phyloP scores from a whole-genome alignment of 2,113 vertebrate species.

The Tyrannus savana region DNA sequence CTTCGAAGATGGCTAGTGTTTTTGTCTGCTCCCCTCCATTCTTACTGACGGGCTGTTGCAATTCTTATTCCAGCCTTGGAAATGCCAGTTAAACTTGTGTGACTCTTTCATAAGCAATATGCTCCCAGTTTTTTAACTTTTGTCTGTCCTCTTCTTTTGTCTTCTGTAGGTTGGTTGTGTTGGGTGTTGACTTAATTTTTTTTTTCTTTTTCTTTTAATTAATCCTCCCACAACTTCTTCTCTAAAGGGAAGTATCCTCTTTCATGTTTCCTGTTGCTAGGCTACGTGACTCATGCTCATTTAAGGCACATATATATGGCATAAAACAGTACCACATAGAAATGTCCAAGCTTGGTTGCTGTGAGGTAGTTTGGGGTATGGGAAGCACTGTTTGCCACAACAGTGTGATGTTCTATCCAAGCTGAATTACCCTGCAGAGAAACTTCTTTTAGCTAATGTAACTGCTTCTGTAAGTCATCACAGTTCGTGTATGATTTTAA shows the following conservation, averaged over 20 bases:
- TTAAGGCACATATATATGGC: neutral
- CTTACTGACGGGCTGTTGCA: neutral
- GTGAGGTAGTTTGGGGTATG: neutral
- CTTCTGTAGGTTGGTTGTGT: neutral
- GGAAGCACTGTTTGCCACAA: neutral
- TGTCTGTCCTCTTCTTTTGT: neutral
- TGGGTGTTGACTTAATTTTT: neutral
- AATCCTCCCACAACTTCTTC: neutral
- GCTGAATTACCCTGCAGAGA: neutral
- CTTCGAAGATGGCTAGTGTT: neutral
- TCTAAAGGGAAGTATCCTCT: neutral
- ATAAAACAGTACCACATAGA: neutral
- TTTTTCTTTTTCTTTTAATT: neutral
- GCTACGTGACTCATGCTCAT: neutral
- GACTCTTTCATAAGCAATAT: neutral
- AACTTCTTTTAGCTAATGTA: neutral
- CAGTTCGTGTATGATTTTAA: neutral
- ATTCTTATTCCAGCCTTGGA: neutral
- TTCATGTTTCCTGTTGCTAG: constrained; percentile 17
- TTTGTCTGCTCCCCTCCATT: neutral
- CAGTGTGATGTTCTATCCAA: neutral
- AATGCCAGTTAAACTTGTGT: neutral
- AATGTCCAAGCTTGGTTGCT: neutral
- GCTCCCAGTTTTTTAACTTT: neutral
- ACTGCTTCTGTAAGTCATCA: neutral